Percentiles rank a stretch among this genome's conserved stretches.
Conservation (phyloP, 2,797 vertebrate species). For the Hapalemur alaotrensis region DNA sequence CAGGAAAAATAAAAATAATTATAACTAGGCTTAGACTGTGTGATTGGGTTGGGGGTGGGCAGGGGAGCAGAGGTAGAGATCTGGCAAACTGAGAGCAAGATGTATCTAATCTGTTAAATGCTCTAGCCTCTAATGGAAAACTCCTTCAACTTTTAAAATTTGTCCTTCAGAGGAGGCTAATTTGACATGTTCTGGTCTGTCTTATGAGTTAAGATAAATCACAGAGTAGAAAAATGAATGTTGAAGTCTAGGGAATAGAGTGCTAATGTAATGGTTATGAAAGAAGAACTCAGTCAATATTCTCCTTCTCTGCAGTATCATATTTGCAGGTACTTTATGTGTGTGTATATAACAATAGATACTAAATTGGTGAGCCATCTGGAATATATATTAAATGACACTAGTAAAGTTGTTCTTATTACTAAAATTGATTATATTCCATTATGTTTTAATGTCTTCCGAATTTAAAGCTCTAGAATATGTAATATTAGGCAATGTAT, state of each 20-base stretch:
- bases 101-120: background rate
- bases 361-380: conserved; percentile 51
- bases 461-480: conserved; percentile 72
- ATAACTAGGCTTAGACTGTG: background rate
- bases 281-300: conserved; percentile 27
- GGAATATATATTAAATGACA: conserved; percentile 66
- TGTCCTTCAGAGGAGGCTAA: background rate
- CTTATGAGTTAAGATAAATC: conserved; percentile 24
- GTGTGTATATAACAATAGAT: conserved; percentile 18
- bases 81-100: background rate
- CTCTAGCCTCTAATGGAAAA: background rate
- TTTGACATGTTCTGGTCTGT: background rate
- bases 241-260: background rate
- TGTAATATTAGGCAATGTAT: conserved; percentile 61
- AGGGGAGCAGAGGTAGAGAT: background rate
- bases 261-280: background rate
- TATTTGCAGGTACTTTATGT: conserved; percentile 51
- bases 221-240: conserved; percentile 18
- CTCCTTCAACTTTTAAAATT: background rate
- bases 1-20: background rate
- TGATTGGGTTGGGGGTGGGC: no score
- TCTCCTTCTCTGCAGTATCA: conserved; percentile 1
- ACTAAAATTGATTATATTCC: conserved; percentile 62
- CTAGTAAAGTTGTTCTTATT: conserved; percentile 30
- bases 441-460: conserved; percentile 53